Conservation (phyloP, 2,113 vertebrate genomes). For the Myrmecophaga tridactyla region DNA sequence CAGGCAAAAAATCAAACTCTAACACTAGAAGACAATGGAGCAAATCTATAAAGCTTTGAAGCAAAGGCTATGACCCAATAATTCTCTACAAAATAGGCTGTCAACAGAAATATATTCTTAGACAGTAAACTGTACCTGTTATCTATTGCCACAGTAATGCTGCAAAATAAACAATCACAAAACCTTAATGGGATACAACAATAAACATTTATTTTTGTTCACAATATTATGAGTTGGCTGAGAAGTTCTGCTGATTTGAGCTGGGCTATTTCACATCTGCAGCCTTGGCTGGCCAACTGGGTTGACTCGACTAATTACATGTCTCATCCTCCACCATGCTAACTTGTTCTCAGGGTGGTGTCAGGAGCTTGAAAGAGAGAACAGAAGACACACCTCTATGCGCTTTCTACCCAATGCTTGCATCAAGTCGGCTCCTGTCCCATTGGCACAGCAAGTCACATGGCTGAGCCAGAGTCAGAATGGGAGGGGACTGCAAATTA, state of each 20-base stretch:
- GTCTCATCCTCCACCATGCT: not conserved
- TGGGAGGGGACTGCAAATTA: not conserved
- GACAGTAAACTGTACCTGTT: not conserved
- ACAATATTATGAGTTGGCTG: not conserved
- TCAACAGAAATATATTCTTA: slow-evolving; percentile 43
- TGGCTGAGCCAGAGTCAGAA: not conserved
- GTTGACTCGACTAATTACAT: not conserved
- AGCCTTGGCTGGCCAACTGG: not conserved
- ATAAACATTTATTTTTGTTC: not conserved
- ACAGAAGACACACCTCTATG: fast-evolving
- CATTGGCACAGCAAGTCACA: not conserved
- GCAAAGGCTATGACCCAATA: slow-evolving; percentile 7
- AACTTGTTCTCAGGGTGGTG: not conserved
- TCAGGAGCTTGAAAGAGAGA: not conserved
- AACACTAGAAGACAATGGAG: slow-evolving; percentile 17
- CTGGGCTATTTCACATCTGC: not conserved
- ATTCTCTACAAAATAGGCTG: slow-evolving; percentile 34
- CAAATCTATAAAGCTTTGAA: slow-evolving; percentile 47
- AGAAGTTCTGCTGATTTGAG: not conserved
- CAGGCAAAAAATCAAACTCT: slow-evolving; percentile 44
- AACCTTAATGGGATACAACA: not conserved
- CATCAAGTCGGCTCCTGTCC: not conserved
- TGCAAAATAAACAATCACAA: not conserved
- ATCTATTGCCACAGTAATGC: slow-evolving; percentile 15
- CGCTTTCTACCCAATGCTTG: not conserved